These are phyloP conservation scores for Parnassius apollo DNA, from an alignment of 2,888 invertebrate species.

Conservation along the genomic window DNA sequence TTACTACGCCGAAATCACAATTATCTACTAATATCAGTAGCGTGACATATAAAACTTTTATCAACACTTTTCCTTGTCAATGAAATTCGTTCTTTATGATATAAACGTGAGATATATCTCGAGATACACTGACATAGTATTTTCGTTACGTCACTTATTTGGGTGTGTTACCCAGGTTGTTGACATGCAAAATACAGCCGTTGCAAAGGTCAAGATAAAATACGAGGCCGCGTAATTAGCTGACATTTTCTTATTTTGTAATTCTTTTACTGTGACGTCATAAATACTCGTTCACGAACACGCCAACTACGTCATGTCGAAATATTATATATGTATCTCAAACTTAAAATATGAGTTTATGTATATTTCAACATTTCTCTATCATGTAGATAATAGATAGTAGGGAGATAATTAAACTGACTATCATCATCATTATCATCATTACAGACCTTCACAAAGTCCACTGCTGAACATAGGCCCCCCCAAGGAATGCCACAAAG, in stretches of 20 bases:
- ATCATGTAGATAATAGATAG: too few species aligned
- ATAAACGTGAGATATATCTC: constrained; percentile 19
- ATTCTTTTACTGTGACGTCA: constrained; percentile 19
- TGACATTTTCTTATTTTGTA: constrained; percentile 39
- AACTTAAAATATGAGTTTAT: too few species aligned
- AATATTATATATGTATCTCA: background rate
- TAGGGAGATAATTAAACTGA: too few species aligned
- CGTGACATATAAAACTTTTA: constrained; percentile 13
- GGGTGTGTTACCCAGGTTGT: constrained; percentile 46
- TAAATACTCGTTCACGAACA: constrained; percentile 2
- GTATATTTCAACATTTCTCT: too few species aligned
- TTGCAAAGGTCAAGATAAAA: constrained; percentile 58
- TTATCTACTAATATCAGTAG: background rate
- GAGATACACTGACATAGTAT: constrained; percentile 24
- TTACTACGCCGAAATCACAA: constrained; percentile 1
- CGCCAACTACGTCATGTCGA: constrained; percentile 1
- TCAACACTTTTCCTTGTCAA: constrained; percentile 23
- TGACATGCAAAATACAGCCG: constrained; percentile 48
- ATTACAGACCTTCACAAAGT: too few species aligned
- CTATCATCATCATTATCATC: too few species aligned
- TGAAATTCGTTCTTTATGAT: constrained; percentile 24
- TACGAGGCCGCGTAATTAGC: constrained; percentile 46
- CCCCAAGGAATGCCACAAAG: too few species aligned
- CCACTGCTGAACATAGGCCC: too few species aligned
- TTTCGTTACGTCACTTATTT: constrained; percentile 41